Conservation (phyloP, 2,888 invertebrate genomes). For the Nomada ruficornis region DNA sequence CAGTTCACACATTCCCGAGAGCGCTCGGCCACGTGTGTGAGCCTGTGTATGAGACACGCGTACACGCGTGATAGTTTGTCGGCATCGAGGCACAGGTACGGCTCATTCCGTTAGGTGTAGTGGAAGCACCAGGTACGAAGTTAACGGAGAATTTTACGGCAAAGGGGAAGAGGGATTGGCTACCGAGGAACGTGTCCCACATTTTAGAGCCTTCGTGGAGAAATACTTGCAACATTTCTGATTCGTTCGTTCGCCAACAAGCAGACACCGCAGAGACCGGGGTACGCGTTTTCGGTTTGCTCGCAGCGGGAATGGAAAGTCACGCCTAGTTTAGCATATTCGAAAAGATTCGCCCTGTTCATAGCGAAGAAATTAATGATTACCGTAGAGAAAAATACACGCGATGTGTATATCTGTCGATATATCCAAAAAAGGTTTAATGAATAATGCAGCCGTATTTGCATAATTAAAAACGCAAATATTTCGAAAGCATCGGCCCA, state of each 20-base stretch:
- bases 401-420: background rate
- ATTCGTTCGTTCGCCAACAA: slow-evolving; percentile 58
- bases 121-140: slow-evolving; percentile 75
- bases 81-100: slow-evolving; percentile 69
- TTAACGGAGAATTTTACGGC: slow-evolving; percentile 78
- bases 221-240: slow-evolving; percentile 68
- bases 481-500: slow-evolving; percentile 5
- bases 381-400: background rate
- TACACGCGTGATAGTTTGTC: slow-evolving; percentile 54
- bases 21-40: slow-evolving; percentile 2
- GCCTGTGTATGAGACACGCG: slow-evolving; percentile 56
- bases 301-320: slow-evolving; percentile 42
- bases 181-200: slow-evolving; percentile 79
- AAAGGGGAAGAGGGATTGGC: slow-evolving; percentile 66
- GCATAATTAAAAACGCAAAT: slow-evolving; percentile 1
- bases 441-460: slow-evolving; percentile 41
- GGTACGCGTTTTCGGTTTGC: slow-evolving; percentile 31
- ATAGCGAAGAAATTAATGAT: slow-evolving; percentile 26
- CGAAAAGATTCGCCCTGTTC: slow-evolving; percentile 5
- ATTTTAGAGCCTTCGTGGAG: slow-evolving; percentile 79
- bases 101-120: slow-evolving; percentile 76
- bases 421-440: slow-evolving; percentile 8
- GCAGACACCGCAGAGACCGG: slow-evolving; percentile 21
- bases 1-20: slow-evolving; percentile 72
- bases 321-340: slow-evolving; percentile 18